Percentiles rank a stretch among this genome's conserved stretches.
phyloP scores from a whole-genome alignment of 2,797 vertebrate genomes.

The Spheniscus humboldti region DNA sequence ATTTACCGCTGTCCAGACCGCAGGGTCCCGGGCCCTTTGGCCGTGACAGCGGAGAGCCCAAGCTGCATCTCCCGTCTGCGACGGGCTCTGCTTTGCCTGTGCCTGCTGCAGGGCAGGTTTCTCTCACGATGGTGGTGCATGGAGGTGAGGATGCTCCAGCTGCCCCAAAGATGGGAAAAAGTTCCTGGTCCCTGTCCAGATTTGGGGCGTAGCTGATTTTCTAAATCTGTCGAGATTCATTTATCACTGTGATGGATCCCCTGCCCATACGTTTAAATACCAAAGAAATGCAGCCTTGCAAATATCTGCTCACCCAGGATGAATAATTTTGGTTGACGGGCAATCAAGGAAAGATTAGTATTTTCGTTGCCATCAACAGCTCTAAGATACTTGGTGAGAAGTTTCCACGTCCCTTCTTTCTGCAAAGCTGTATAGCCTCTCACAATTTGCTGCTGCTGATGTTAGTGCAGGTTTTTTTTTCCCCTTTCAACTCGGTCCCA shows the following conservation, averaged over 20 bases:
- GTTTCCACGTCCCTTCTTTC: not conserved
- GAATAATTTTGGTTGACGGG: conserved; percentile 21
- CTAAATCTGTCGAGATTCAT: not conserved
- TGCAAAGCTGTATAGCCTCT: not conserved
- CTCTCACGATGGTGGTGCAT: not conserved
- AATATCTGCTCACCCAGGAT: not conserved
- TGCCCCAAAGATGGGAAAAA: not conserved
- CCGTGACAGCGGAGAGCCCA: not conserved
- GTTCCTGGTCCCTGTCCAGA: not conserved
- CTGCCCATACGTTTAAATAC: conserved; percentile 2
- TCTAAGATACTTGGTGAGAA: not conserved
- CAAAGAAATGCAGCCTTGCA: not conserved
- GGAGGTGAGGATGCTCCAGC: not conserved
- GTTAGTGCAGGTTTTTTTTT: not conserved
- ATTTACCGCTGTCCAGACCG: not conserved
- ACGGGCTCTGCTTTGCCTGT: fast-evolving
- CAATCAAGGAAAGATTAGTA: not conserved
- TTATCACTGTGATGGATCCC: not conserved
- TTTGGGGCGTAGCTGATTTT: not conserved
- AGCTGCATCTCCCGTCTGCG: fast-evolving
- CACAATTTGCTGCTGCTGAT: fast-evolving
- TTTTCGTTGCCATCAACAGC: not conserved
- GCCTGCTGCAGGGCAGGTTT: not conserved
- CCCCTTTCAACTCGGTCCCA: not conserved
- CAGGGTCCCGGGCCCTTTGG: fast-evolving